Base-by-base conservation (phyloP, 2,888 invertebrate species). In the Aquatica leii region DNA sequence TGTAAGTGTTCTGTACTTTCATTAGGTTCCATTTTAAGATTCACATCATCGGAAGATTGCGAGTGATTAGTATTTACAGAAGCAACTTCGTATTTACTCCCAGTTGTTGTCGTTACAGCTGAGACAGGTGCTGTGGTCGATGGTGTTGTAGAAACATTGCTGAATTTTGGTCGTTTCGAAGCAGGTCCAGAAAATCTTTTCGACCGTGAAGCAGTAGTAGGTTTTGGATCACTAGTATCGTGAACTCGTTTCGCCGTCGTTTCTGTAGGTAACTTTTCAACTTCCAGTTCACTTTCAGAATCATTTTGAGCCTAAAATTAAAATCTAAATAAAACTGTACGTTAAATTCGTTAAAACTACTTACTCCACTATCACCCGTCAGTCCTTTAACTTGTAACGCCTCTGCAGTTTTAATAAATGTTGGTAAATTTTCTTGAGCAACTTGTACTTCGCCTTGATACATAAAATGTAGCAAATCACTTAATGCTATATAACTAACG, bases 401-500 rank as follows among this genome's bases (percentile, higher is more conserved):
- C 73, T 82, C 82, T 2, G 81, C 82, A 70, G 81, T 81, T 74
- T 81, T 81, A 60, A 82, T 80, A 68, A 82, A 82, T 5, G 78
- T 78, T 5, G 79, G 75, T 69, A 82, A 73, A 69, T 80, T 78
- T 65, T 80, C 80, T 71, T 80, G 80, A 58, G 78, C 78, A 67
- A 80, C 80, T 76, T 80, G 78, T 55, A 90, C 90, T 76, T 90
- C 90, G 0, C 90, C 90, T 60, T 88, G 86, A 76, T 90, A 90
- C 89, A 90, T 90, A 72, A 90, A 90, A 77, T 89, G 88, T 43
- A 90, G 80, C 72, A 90, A 84, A 76, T 88, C 89, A 40, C 85
- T 84, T 56, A 90, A 77, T 70, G 90, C 88, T 35, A 85, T 84
- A 69, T 88, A 88, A 43, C 86, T 86, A 34, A 90, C 89, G 82